A percentile compares a stretch with the other conserved stretches of the same genome.
Conservation (phyloP, 1,140 invertebrate genomes). For the Chionoecetes opilio region DNA sequence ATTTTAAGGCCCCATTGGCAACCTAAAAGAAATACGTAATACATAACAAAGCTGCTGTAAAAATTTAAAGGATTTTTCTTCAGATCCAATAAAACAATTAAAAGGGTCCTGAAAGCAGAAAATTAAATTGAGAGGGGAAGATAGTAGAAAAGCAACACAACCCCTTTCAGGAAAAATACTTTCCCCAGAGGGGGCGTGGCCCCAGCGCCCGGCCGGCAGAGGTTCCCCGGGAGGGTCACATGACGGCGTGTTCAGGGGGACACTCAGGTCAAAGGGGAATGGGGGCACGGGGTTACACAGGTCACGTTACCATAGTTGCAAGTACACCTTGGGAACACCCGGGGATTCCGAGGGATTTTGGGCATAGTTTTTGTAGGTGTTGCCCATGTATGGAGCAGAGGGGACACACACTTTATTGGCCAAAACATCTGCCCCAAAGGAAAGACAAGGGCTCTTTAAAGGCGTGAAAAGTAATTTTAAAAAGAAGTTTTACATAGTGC, state of each 20-base stretch:
- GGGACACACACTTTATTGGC: slow-evolving; percentile 79
- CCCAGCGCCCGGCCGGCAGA: slow-evolving; percentile 88
- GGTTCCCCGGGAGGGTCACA: slow-evolving; percentile 89
- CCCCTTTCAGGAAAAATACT: slow-evolving; percentile 20
- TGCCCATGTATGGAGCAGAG: slow-evolving; percentile 76
- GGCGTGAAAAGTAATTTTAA: background rate
- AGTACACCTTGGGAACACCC: slow-evolving; percentile 93
- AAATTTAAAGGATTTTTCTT: background rate
- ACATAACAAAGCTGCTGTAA: background rate
- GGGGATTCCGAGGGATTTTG: slow-evolving; percentile 88
- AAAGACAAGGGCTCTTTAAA: slow-evolving; percentile 56
- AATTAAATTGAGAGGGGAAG: background rate
- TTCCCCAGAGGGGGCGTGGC: slow-evolving; percentile 80
- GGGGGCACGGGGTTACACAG: slow-evolving; percentile 90
- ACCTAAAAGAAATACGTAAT: no score
- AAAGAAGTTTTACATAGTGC: background rate
- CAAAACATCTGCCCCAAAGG: slow-evolving; percentile 84
- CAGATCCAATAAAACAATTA: background rate
- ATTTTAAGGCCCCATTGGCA: no score
- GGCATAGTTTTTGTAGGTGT: slow-evolving; percentile 86
- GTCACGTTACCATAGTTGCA: slow-evolving; percentile 93
- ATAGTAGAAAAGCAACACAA: no score
- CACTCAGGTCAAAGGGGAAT: slow-evolving; percentile 90
- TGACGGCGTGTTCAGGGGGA: slow-evolving; percentile 87
- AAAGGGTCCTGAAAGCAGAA: background rate